Evolutionary conservation across 1,140 invertebrate genomes (phyloP), one percentile per base, ranked within the genome.

Genomic region (Philopotamus ludificatus): DNA sequence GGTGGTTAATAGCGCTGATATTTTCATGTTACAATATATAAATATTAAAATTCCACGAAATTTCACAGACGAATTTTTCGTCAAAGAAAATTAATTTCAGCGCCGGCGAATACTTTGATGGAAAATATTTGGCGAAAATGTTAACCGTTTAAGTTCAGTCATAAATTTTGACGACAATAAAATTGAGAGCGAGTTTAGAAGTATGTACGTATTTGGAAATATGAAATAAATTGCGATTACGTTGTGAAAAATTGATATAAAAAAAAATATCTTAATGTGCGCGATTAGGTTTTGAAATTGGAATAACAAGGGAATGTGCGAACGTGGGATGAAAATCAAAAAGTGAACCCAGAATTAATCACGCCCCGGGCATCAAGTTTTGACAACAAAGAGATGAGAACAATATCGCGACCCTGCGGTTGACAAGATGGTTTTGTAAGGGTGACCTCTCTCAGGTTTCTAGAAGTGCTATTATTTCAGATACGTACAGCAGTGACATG

Each of bases 371-470:
- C 55, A 45, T 44, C 39, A 58, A 44, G 55, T 58, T 45, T 45
- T 45, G 55, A 58, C 55, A 58, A 60, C 57, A 60, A 60, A 42
- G 57, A 60, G 3, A 34, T 9, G 28, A 26, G 42, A 60, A 60
- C 57, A 60, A 60, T 47, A 57, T 57, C 26, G 44, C 16, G 18
- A 25, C 39, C 44, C 28, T 60, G 57, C 57, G 41, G 23, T 16
- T 60, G 57, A 60, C 57, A 60, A 60, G 41, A 44, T 21, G 15
- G 57, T 47, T 57, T 57, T 57, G 53, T 57, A 22, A 57, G 23
- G 55, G n/a, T 47, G 57, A 60, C 57, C 57, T 60, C 42, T 47
- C n/a, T n/a, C 44, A 20, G 15, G 8, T 9, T 47, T n/a, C n/a
- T 47, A 47, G 44, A 20, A 7, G 44, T 7, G 44, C 18, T 16